A percentile compares a stretch with the other conserved stretches of the same genome.
These are phyloP conservation scores for Lophius americanus DNA, from an alignment of 2,797 vertebrate species.

Conservation along the genomic window DNA sequence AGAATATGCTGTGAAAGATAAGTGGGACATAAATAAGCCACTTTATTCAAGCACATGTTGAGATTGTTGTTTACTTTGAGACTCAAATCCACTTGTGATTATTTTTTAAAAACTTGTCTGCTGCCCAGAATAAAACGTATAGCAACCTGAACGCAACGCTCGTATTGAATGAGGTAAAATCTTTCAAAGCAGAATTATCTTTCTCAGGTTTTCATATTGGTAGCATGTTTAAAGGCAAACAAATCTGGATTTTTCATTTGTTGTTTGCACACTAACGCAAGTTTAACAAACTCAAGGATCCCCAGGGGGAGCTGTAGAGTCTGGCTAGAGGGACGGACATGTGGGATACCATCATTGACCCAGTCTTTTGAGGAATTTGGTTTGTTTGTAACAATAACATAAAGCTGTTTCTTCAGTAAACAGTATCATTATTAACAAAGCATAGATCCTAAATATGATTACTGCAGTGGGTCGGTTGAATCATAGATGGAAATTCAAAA, in stretches of 20 bases:
- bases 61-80: constrained; percentile 36
- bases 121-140: constrained; percentile 19
- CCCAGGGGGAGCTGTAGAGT: no score
- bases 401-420: not conserved
- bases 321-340: no score
- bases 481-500: constrained; percentile 15
- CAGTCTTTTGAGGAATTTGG: no score
- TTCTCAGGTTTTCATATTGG: no score
- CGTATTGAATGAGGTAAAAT: no score
- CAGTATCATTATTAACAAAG: constrained; percentile 4
- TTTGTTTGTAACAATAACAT: no score
- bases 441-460: constrained; percentile 14
- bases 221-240: no score
- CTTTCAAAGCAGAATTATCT: no score
- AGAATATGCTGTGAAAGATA: constrained; percentile 23
- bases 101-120: not conserved
- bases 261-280: no score
- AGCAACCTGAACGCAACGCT: not conserved
- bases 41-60: constrained; percentile 37
- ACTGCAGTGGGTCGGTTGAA: constrained; percentile 9
- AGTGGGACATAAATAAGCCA: constrained; percentile 34
- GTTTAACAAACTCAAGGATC: no score
- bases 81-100: constrained; percentile 18
- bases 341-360: no score
- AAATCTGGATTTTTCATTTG: no score